phyloP scores from a whole-genome alignment of 2,888 invertebrate species.

The Yponomeuta sedellus region DNA sequence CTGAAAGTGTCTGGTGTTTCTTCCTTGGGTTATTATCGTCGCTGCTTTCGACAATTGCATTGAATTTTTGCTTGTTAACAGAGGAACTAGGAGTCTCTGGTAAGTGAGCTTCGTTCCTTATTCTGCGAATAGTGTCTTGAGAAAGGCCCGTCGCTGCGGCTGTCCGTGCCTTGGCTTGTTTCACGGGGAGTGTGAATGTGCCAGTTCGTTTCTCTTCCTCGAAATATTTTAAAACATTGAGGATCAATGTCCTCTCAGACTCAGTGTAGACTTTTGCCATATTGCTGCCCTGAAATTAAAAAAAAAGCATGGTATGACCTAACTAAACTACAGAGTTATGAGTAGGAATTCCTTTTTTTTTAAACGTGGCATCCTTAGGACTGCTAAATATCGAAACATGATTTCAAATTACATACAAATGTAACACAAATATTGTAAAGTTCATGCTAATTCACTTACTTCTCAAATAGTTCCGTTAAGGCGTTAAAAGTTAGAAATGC shows the following conservation, averaged over 20 bases:
- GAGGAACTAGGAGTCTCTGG: neutral
- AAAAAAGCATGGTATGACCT: no score
- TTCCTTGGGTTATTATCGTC: neutral
- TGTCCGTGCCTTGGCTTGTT: neutral
- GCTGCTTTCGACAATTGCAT: no score
- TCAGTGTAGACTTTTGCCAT: neutral
- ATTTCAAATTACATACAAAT: no score
- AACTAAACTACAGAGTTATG: no score
- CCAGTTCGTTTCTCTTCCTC: neutral
- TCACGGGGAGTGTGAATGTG: neutral
- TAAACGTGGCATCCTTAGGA: no score
- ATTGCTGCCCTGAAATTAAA: neutral
- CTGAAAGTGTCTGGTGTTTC: neutral
- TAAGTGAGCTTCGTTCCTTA: neutral
- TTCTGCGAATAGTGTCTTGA: neutral
- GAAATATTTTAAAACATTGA: neutral
- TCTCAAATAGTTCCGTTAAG: no score
- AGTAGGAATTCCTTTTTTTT: no score
- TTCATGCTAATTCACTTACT: no score
- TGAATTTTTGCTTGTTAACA: neutral
- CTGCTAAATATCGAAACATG: no score
- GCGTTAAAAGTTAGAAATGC: no score
- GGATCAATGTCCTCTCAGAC: neutral
- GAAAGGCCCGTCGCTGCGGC: neutral
- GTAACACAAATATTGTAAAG: no score